Conservation (phyloP, 2,113 vertebrate genomes). For the Thryonomys swinderianus region DNA sequence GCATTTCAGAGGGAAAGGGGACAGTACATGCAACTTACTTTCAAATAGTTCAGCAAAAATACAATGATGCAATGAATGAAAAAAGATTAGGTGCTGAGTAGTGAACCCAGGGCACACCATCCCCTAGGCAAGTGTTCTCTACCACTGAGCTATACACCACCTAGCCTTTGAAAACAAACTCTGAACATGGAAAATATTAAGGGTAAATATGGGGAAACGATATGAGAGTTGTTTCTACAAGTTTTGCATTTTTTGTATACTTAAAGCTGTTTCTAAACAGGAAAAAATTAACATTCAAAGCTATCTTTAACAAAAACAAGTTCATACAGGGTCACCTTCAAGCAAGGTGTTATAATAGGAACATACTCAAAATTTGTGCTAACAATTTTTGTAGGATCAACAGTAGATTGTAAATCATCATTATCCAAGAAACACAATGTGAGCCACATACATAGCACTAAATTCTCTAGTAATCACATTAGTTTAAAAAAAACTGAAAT, state of each 20-base stretch:
- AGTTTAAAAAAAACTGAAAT: constrained; percentile 1
- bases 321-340: background rate
- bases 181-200: background rate
- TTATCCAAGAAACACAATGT: background rate
- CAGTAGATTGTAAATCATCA: constrained; percentile 20
- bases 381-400: background rate
- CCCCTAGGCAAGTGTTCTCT: background rate
- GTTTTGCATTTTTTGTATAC: constrained; percentile 18
- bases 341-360: background rate
- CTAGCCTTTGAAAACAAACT: background rate
- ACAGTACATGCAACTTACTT: background rate
- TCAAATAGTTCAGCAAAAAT: constrained; percentile 32
- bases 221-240: background rate
- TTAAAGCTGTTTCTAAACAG: constrained; percentile 7
- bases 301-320: constrained; percentile 37
- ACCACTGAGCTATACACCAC: background rate
- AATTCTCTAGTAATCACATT: background rate
- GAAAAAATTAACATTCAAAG: constrained; percentile 32
- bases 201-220: background rate
- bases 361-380: constrained; percentile 12
- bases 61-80: background rate
- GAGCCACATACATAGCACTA: background rate
- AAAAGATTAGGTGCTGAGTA: background rate
- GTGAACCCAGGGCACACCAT: background rate
- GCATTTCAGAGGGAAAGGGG: background rate